Conservation (phyloP, 2,113 vertebrate species). For the Camelus bactrianus region DNA sequence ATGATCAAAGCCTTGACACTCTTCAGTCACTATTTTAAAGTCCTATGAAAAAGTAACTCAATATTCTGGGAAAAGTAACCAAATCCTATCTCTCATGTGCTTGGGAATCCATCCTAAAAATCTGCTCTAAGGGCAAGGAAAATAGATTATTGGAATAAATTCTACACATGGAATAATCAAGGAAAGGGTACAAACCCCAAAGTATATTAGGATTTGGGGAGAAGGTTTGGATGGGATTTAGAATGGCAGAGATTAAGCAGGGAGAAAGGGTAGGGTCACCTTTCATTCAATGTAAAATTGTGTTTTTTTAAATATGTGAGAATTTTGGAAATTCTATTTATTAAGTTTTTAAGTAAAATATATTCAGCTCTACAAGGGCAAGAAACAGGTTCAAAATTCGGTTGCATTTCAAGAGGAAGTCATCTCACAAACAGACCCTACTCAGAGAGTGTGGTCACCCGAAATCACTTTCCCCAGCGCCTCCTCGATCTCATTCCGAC, state of each 20-base stretch:
- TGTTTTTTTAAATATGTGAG: not conserved
- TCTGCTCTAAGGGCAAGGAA: not conserved
- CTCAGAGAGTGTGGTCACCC: not conserved
- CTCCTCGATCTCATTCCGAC: not conserved
- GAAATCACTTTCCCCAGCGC: not conserved
- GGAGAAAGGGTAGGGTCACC: not conserved
- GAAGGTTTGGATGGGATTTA: not conserved
- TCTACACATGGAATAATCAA: not conserved
- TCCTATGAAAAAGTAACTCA: not conserved
- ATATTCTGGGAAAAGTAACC: not conserved
- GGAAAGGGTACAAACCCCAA: not conserved
- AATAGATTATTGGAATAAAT: not conserved
- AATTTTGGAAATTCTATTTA: not conserved
- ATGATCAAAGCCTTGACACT: not conserved
- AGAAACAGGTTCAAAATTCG: not conserved
- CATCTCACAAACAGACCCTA: not conserved
- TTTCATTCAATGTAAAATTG: not conserved
- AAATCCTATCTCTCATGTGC: not conserved
- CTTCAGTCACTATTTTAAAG: constrained; percentile 1
- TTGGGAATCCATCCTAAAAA: not conserved
- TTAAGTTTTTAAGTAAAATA: constrained; percentile 3
- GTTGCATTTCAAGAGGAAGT: not conserved
- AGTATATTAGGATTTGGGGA: not conserved
- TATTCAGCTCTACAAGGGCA: not conserved
- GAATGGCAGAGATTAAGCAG: not conserved